Evolutionary conservation across 2,797 vertebrate genomes (phyloP), one percentile per base, ranked within the genome.

Genomic region (Cynodonichthys magdalenae): DNA sequence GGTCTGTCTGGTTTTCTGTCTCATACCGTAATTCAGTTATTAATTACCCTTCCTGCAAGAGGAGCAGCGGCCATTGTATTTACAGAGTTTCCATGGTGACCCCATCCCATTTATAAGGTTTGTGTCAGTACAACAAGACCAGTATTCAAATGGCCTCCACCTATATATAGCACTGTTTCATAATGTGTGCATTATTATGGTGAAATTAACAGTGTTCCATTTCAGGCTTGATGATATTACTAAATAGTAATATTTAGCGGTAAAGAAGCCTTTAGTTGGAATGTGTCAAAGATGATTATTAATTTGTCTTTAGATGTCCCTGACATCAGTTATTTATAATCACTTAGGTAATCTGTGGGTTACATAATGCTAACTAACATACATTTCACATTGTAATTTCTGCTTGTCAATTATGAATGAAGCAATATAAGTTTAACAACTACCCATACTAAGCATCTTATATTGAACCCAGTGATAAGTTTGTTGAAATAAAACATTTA

Each of bases 1-100:
- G 80, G 54, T 86, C 82, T 75, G 87, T 75, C 83, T 87, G 86
- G 84, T 87, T 69, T 87, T 80, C 66, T 86, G 80, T 90, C 92
- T 90, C 80, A 77, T 89, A 88, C 90, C 69, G 74, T 92, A 95
- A 94, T 89, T 92, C 88, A 89, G 93, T 96, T 93, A 93, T 95
- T 96, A 94, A 96, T 96, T 95, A 94, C 92, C 83, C 77, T 89
- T 89, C 84, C 91, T 87, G 83, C 71, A 82, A 64, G 76, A 75
- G 84, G 91, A 88, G 88, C 66, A 48, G 84, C 58, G 82, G 90
- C 88, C 77, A 90, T 90, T 91, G 90, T 92, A 89, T 92, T 92
- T 93, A 83, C 92, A 84, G 91, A 85, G 95, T 97, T 97, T 94
- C 95, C 94, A 93, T 96, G 95, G 96, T 92, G 94, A 97, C 94